Base-by-base conservation (phyloP, 2,113 vertebrate genomes). In the Barbus barbus region DNA sequence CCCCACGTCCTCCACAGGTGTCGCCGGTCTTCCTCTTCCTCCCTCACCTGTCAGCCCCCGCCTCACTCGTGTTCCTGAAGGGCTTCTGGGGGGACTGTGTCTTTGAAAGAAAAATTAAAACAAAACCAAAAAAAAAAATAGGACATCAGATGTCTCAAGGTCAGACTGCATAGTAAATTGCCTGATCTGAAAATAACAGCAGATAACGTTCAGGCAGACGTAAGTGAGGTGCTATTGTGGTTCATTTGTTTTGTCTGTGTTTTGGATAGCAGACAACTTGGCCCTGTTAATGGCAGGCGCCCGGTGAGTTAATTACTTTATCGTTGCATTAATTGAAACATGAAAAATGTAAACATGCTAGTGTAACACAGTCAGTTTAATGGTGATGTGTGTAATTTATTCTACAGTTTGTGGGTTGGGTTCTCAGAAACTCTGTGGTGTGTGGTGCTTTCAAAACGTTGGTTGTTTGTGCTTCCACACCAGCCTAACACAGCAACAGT, bases 1-100 rank as follows among this genome's bases (percentile, higher is more conserved):
- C 81, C 65, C 76, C 13, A 51, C 41, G 78, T 84, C 81, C 83
- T 81, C 85, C 79, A 88, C 84, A 90, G 87, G 89, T 88, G 87
- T 87, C 58, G 74, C 75, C 74, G 44, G 74, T 83, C 76, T 56
- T 44, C 82, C 26, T 74, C 61, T 26, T 8, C 63, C 22, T 69
- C 71, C 74, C 18, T 58, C 61, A 76, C 78, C 87, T 83, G 81
- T 84, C 87, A 87, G 16, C 58, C 33, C 67, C 56, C 20, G 4
- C 28, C 67, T 79, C 69, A n/a, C 60, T 65, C 38, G n/a, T 11
- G 8, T 28, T 80, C 84, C 84, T 51, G 4, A 56, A 58, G 46
- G 46, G 31, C 22, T 82, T 48, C 38, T 31, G 77, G 83, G 86
- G 86, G 72, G 86, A 86, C 83, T 82, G 65, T 60, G 69, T 83